Percentiles rank a stretch among this genome's conserved stretches.
These are phyloP conservation scores for Artemia sp. DNA, from an alignment of 2,888 invertebrate species.

Conservation along the genomic window DNA sequence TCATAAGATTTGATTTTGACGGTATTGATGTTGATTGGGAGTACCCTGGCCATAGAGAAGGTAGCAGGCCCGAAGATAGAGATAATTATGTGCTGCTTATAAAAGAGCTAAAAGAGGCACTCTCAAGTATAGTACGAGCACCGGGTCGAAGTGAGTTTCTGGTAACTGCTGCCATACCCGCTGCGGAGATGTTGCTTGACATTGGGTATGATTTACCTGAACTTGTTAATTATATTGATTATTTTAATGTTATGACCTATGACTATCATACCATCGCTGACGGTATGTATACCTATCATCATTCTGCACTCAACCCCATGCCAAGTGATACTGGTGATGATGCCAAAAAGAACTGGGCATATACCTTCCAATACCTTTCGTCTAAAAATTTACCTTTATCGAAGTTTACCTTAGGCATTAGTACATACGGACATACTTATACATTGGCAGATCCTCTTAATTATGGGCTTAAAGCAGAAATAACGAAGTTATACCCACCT, in stretches of 20 bases:
- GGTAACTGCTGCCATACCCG: slow-evolving; percentile 30
- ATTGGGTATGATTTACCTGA: slow-evolving; percentile 29
- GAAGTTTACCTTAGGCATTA: slow-evolving; percentile 16
- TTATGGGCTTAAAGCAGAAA: slow-evolving; percentile 2
- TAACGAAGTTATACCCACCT: background rate
- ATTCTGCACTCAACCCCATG: slow-evolving; percentile 20
- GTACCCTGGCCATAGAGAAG: slow-evolving; percentile 34
- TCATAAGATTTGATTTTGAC: slow-evolving; percentile 34
- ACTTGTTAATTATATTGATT: slow-evolving; percentile 28
- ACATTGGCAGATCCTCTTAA: slow-evolving; percentile 10
- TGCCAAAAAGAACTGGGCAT: slow-evolving; percentile 21
- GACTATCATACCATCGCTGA: slow-evolving; percentile 31
- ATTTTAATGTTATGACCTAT: slow-evolving; percentile 30
- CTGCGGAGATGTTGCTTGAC: slow-evolving; percentile 28
- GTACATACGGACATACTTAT: slow-evolving; percentile 18
- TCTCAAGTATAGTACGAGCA: slow-evolving; percentile 25
- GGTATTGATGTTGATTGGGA: slow-evolving; percentile 40
- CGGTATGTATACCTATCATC: slow-evolving; percentile 22
- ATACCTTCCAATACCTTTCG: background rate
- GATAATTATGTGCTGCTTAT: slow-evolving; percentile 34
- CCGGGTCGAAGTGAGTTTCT: slow-evolving; percentile 25
- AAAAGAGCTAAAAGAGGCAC: slow-evolving; percentile 26
- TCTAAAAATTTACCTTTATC: background rate
- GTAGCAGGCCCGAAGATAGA: slow-evolving; percentile 33
- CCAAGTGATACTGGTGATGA: slow-evolving; percentile 24